Percentiles rank a stretch among this genome's conserved stretches.
Evolutionary conservation across 35 echinoderm and acorn worm species (phyloP).

Genomic region (Heliocidaris erythrogramma): DNA sequence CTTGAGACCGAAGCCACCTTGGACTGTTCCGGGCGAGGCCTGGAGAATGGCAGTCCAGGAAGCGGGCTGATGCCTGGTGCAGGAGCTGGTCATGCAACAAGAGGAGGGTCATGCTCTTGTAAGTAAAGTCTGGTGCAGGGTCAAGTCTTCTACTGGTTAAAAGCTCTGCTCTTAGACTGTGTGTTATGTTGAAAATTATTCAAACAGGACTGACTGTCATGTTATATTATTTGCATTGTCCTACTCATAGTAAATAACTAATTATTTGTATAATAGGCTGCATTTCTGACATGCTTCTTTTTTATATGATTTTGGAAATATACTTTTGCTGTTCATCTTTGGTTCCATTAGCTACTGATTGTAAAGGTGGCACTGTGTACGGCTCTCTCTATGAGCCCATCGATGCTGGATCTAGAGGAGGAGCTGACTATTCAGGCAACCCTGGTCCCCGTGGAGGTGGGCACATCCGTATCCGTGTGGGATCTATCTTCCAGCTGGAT

Average conservation of each 20-base stretch:
- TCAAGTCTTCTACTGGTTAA: too few relatives aligned
- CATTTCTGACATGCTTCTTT: too few relatives aligned
- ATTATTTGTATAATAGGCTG: too few relatives aligned
- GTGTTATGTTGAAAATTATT: too few relatives aligned
- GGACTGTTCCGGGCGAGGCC: slow-evolving; percentile 72
- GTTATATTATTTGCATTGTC: too few relatives aligned
- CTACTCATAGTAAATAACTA: too few relatives aligned
- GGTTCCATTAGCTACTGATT: slow-evolving; percentile 22
- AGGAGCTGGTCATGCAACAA: slow-evolving; percentile 80
- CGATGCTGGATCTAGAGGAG: slow-evolving; percentile 59
- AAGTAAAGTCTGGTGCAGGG: too few relatives aligned
- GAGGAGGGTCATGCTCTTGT: slow-evolving; percentile 59
- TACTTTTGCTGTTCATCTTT: too few relatives aligned
- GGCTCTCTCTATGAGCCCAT: slow-evolving; percentile 73
- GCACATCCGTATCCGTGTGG: slow-evolving; percentile 65
- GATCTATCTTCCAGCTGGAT: slow-evolving; percentile 77
- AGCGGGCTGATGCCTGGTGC: slow-evolving; percentile 35
- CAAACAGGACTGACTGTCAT: too few relatives aligned
- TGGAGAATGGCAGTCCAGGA: slow-evolving; percentile 63
- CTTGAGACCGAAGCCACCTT: slow-evolving; percentile 73
- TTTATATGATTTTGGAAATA: too few relatives aligned
- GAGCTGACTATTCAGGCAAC: slow-evolving; percentile 30
- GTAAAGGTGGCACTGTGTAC: slow-evolving; percentile 54
- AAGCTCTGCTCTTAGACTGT: too few relatives aligned
- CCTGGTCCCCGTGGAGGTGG: slow-evolving; percentile 84